Evolutionary conservation across 2,888 invertebrate species (phyloP), one percentile per base, ranked within the genome.

Genomic region (Callimorpha dominula): DNA sequence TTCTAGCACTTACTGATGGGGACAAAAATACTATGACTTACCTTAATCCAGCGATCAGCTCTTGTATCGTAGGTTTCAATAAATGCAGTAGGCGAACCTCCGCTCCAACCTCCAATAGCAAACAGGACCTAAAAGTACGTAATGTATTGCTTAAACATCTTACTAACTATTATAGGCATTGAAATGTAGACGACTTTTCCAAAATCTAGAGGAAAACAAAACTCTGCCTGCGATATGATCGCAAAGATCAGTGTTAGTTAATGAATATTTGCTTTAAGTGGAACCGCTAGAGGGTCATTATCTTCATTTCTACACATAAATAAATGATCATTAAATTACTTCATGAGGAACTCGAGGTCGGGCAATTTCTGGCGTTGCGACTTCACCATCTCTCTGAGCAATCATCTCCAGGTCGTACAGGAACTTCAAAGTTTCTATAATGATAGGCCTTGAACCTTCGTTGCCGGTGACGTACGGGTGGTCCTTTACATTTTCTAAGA

Each of bases 381-480:
- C 97, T 94, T 98, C 98, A 11, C 97, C 97, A 78, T 98, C 97
- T 88, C 97, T 94, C 86, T 96, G 96, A 96, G 97, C 88, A 78
- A 98, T 98, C 97, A 98, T 98, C 94, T 99, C 99, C 87, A 99
- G 96, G 90, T 99, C 99, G 93, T 99, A 99, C 66, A 99, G 96
- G 91, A 99, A 99, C 89, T 98, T 98, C 60, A 99, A 94, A 0
- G 99, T 98, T 91, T 99, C 98, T 54, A 99, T 98, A 78, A 99
- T 97, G 79, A 99, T 97, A 0, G 99, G 98, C 20, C 98, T 97
- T 81, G 99, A 98, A 14, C 97, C 97, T 79, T 98, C 98, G 87
- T 98, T 97, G 69, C 97, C 97, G 15, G 97, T 96, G 0, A 99
- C 98, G 90, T 98, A 99, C 0, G 97, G 97, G 90, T 99, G 98